Conservation (phyloP, 2,113 vertebrate genomes). For the Strix uralensis region DNA sequence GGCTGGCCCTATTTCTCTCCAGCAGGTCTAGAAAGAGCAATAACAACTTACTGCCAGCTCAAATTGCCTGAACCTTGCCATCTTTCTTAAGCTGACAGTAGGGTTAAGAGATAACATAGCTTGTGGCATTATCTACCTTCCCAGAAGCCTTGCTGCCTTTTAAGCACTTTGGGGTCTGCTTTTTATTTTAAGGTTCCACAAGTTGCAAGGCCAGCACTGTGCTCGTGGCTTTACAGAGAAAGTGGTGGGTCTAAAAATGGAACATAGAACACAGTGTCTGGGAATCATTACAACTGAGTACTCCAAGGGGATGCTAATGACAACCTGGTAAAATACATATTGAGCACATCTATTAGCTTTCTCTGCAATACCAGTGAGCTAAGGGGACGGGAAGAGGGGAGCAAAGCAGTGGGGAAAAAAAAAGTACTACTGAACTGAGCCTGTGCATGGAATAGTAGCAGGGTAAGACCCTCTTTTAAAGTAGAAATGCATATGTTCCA, state of each 20-base stretch:
- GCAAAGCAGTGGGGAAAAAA: not conserved
- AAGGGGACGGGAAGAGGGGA: not conserved
- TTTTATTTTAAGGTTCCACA: not conserved
- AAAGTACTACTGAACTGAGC: not conserved
- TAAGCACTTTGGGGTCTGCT: not conserved
- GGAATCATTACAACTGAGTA: constrained; percentile 3
- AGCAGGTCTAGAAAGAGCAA: not conserved
- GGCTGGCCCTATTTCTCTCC: not conserved
- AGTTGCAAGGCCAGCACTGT: constrained; percentile 5
- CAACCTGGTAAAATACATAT: constrained; percentile 2
- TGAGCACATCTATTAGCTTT: not conserved
- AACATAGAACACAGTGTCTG: not conserved
- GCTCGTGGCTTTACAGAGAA: not conserved
- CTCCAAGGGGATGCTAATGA: not conserved
- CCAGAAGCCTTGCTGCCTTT: not conserved
- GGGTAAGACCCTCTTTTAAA: not conserved
- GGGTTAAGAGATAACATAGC: not conserved
- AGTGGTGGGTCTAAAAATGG: constrained; percentile 9
- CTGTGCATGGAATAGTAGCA: not conserved
- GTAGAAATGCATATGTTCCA: not conserved
- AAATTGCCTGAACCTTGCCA: not conserved
- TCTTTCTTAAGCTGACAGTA: not conserved
- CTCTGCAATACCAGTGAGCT: not conserved
- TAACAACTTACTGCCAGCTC: not conserved
- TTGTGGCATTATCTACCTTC: not conserved